Base-by-base conservation (phyloP, 92 coral and sea anemone genomes). In the Diadumene lineata region DNA sequence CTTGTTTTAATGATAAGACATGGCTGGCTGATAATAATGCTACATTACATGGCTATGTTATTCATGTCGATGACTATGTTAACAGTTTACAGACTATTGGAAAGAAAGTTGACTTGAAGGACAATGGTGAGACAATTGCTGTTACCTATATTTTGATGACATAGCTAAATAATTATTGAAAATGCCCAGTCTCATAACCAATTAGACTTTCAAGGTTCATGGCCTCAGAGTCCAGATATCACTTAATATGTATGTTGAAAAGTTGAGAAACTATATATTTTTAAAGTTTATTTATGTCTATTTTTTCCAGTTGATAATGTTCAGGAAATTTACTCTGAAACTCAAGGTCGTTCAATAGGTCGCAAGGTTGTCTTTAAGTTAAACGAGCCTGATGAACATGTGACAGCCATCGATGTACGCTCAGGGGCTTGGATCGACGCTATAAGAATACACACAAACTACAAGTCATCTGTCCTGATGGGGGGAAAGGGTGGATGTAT, bases 361-460 rank as follows among this genome's bases (percentile, higher is more conserved):
- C 78, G 72, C 69, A 57, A 81, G 67, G 82, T 80, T 61, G 70
- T 69, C 46, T 90, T 90, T 85, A 74, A 34, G 64, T 62, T 90
- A 60, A 69, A 70, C 50, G 70, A 57, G 46, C 85, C 90, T 18
- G 97, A 84, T 33, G 98, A 94, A 56, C 76, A 91, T 72, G 69
- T 94, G 78, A 81, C 85, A 1, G 79, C 79, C 56, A 81, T 94
- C 28, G 98, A 94, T 29, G 80, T 94, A 38, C 82, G 97, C 65
- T 94, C 98, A 0, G 98, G 98, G 13, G 98, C 91, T 60, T 94
- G 98, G 98, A 48, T 94, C 73, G 98, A 94, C 56, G 98, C 94
- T 33, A 86, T 94, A 64, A 85, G 97, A 67, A 62, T 94, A 29
- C 98, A 91, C 84, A 88, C 98, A 25, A 94, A 91, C 83, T 70